These are phyloP conservation scores for Euphydryas editha DNA, from an alignment of 2,888 invertebrate genomes.

Conservation along the genomic window DNA sequence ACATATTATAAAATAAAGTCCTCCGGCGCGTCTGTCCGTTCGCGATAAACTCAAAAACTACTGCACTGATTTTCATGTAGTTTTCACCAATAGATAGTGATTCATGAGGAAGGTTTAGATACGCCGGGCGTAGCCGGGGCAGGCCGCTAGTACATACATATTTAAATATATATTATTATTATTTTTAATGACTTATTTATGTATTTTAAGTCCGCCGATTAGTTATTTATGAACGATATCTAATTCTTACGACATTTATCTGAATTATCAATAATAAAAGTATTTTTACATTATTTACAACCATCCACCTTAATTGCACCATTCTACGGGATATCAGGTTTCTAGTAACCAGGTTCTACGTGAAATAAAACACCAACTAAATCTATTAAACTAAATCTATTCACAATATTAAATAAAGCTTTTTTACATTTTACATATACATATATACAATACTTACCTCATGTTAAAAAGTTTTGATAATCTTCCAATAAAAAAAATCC, in stretches of 20 bases:
- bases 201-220: too few species aligned
- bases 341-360: conserved; percentile 35
- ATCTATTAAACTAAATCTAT: conserved; percentile 39
- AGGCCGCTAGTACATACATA: too few species aligned
- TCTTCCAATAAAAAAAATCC: conserved; percentile 1
- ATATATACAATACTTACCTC: conserved; percentile 40
- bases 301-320: conserved; percentile 40
- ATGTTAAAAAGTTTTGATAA: background rate
- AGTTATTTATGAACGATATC: background rate
- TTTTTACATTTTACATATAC: conserved; percentile 23
- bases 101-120: too few species aligned
- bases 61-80: too few species aligned
- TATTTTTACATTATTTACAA: conserved; percentile 33
- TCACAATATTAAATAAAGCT: conserved; percentile 22
- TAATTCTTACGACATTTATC: background rate
- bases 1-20: too few species aligned
- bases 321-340: conserved; percentile 24
- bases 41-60: too few species aligned
- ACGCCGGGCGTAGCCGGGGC: too few species aligned
- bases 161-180: too few species aligned
- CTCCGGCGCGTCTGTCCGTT: too few species aligned
- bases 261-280: background rate
- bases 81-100: too few species aligned
- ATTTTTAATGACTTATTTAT: too few species aligned
- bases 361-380: conserved; percentile 48